Conservation (phyloP, 2,888 invertebrate species). For the Scaptomyza cyrtandrae region DNA sequence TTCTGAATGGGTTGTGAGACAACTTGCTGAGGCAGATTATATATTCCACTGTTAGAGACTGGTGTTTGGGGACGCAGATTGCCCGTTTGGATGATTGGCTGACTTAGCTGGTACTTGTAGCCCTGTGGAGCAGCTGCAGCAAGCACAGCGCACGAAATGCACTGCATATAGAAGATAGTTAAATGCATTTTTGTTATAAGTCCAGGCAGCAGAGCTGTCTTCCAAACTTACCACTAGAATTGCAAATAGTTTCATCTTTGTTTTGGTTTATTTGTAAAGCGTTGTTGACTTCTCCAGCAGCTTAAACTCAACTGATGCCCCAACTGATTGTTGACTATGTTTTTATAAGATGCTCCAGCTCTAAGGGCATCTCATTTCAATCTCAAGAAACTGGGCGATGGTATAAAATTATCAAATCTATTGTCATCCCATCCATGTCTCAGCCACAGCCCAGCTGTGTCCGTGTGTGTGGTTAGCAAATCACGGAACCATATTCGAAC, state of each 20-base stretch:
- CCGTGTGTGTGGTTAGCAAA: slow-evolving; percentile 61
- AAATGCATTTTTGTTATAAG: background rate
- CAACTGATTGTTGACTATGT: slow-evolving; percentile 49
- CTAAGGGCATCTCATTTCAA: slow-evolving; percentile 47
- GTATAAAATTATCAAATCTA: slow-evolving; percentile 64
- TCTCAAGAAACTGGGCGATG: slow-evolving; percentile 39
- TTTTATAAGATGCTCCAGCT: slow-evolving; percentile 62
- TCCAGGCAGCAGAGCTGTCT: background rate
- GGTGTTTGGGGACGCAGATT: slow-evolving; percentile 71
- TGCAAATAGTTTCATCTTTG: slow-evolving; percentile 71
- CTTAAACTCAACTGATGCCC: slow-evolving; percentile 62
- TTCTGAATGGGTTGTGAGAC: slow-evolving; percentile 31
- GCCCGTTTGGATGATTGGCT: slow-evolving; percentile 46
- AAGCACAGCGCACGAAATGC: slow-evolving; percentile 55
- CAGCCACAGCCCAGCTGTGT: slow-evolving; percentile 23
- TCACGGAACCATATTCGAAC: slow-evolving; percentile 64
- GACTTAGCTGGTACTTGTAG: slow-evolving; percentile 70
- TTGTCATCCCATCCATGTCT: slow-evolving; percentile 45
- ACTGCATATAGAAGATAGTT: slow-evolving; percentile 46
- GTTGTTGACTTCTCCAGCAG: slow-evolving; percentile 34
- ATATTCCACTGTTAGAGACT: slow-evolving; percentile 64
- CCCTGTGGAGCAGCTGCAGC: slow-evolving; percentile 65
- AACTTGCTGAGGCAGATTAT: slow-evolving; percentile 49
- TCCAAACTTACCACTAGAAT: slow-evolving; percentile 68
- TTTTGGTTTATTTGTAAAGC: slow-evolving; percentile 5